Percentiles rank a stretch among this genome's conserved stretches.
These are phyloP conservation scores for Oncorhynchus nerka DNA, from an alignment of 2,113 vertebrate genomes.

Conservation along the genomic window DNA sequence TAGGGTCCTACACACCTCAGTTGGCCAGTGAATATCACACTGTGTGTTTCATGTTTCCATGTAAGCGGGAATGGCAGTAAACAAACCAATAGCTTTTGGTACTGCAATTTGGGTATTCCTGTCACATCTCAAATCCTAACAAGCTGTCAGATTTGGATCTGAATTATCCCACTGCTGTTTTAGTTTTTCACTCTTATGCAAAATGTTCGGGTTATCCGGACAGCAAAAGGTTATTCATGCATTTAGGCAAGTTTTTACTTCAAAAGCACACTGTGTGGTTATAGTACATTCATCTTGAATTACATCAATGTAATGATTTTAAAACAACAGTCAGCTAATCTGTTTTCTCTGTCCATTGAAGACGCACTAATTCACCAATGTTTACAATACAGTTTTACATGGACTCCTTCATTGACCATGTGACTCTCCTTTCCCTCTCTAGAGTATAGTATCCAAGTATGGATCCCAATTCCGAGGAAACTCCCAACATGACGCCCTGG, in stretches of 20 bases:
- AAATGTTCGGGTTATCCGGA: no score
- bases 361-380: background rate
- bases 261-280: no score
- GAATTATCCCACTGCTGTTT: constrained; percentile 14
- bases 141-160: constrained; percentile 32
- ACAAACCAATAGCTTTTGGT: constrained; percentile 17
- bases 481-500: constrained; percentile 90
- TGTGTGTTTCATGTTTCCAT: constrained; percentile 2
- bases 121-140: constrained; percentile 19
- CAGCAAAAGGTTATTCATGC: background rate
- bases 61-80: constrained; percentile 1
- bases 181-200: constrained; percentile 1
- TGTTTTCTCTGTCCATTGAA: background rate
- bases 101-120: background rate
- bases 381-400: background rate
- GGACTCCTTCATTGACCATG: background rate
- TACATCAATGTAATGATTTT: background rate
- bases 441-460: constrained; percentile 90
- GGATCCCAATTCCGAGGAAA: constrained; percentile 90
- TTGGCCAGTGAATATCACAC: constrained; percentile 14
- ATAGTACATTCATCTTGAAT: no score
- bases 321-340: background rate
- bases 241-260: background rate
- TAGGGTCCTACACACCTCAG: no score
- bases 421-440: constrained; percentile 17